Evolutionary conservation across 2,888 invertebrate genomes (phyloP), one percentile per base, ranked within the genome.

Genomic region (Desoria tigrina): DNA sequence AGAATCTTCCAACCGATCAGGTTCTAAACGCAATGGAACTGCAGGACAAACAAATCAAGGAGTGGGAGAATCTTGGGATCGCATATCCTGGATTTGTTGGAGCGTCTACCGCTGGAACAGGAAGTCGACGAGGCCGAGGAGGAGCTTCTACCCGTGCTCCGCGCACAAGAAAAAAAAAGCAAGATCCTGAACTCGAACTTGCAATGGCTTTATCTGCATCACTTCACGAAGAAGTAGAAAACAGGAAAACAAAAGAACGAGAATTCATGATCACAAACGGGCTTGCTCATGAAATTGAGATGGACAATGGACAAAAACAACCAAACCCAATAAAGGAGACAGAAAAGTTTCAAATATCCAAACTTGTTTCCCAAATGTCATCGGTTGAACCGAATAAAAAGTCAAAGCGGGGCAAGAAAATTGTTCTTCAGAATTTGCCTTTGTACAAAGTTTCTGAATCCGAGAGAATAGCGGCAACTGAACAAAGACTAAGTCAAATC

Each of bases 121-220:
- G 18, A n/a, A 7, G 45, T 45, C 4, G 45, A 23, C 4, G 16
- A 51, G 51, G 51, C 23, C 27, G 51, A 21, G 28, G n/a, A 23
- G 26, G 26, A 32, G 2, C 56, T 2, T 26, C 49, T 49, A 42
- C 42, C 37, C 27, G 56, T 24, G 45, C 54, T n/a, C 28, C 26
- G 16, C 42, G 59, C 27, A 21, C 21, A 57, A 51, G 50, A 45
- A 63, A 51, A 23, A 61, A 32, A 18, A 51, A 51, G 56, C 28
- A 16, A 7, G 81, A 82, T 76, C 72, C 78, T 16, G 79, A 81
- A 71, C 69, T 82, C 14, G 79, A 82, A 62, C 76, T 82, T 55
- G 82, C 80, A 16, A 66, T 82, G 51, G 83, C 81, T 7, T 75
- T 82, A 61, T 83, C 83, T 16, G 78, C 78, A 66, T 83, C 83